Evolutionary conservation across 2,797 vertebrate species (phyloP).

Genomic region (Lateolabrax maculatus): DNA sequence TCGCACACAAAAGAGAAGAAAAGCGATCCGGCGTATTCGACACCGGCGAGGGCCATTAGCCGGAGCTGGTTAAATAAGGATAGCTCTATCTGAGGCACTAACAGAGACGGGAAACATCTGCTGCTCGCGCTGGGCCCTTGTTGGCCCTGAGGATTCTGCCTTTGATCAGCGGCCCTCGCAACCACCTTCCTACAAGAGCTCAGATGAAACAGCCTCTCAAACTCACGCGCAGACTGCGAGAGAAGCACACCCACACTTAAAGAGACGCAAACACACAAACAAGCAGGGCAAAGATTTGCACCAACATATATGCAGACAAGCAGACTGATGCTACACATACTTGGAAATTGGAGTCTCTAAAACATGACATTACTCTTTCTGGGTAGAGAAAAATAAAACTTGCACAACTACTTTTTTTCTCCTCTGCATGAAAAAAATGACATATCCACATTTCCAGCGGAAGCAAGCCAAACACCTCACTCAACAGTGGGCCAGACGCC

Average conservation of each 20-base stretch:
- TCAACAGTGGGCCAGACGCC: conserved; percentile 73
- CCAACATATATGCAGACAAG: background rate
- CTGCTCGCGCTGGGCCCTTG: conserved; percentile 53
- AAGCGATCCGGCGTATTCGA: conserved; percentile 70
- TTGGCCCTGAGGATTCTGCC: conserved; percentile 63
- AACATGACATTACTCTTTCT: background rate
- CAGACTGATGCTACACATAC: background rate
- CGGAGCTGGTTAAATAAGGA: conserved; percentile 74
- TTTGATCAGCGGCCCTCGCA: conserved; percentile 74
- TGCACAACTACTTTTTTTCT: conserved; percentile 21
- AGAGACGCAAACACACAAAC: conserved; percentile 9
- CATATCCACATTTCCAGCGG: conserved; percentile 63
- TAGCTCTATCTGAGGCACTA: conserved; percentile 58
- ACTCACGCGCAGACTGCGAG: background rate
- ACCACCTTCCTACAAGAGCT: conserved; percentile 58
- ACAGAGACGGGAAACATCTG: conserved; percentile 79
- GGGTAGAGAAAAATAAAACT: conserved; percentile 25
- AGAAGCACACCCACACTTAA: conserved; percentile 3
- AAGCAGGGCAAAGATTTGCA: background rate
- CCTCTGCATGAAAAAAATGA: conserved; percentile 44
- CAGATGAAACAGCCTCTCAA: conserved; percentile 56
- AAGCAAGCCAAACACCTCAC: conserved; percentile 73
- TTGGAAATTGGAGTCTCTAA: background rate
- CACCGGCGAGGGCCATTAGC: conserved; percentile 74
- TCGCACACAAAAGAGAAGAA: conserved; percentile 70